These are phyloP conservation scores for Ferrisia virgata DNA, from an alignment of 2,888 invertebrate genomes.

Conservation along the genomic window DNA sequence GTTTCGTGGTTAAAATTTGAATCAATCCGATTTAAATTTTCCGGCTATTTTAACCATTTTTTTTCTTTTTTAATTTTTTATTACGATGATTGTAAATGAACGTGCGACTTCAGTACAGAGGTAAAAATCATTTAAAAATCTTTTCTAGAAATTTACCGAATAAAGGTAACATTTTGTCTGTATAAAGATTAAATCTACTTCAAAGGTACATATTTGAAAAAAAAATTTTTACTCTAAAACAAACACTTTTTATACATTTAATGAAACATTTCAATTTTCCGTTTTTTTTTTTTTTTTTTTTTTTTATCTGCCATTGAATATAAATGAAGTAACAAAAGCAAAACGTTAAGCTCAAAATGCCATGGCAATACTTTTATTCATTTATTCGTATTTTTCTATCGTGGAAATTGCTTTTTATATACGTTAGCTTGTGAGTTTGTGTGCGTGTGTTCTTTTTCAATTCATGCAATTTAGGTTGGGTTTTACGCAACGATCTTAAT, in stretches of 20 bases:
- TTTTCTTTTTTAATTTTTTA: no score
- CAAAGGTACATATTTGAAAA: neutral
- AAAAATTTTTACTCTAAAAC: neutral
- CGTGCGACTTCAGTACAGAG: no score
- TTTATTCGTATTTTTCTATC: slow-evolving; percentile 10
- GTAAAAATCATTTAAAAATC: no score
- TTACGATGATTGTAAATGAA: no score
- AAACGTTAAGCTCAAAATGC: neutral
- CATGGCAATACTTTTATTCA: neutral
- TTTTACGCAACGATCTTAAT: neutral
- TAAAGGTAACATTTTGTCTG: neutral
- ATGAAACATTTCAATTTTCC: slow-evolving; percentile 24
- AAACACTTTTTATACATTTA: neutral
- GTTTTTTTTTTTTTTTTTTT: neutral
- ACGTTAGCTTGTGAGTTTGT: neutral
- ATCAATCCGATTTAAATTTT: neutral
- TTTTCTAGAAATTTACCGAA: neutral
- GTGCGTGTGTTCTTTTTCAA: neutral
- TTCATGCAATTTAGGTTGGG: neutral
- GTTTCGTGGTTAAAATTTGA: neutral
- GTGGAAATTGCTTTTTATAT: neutral
- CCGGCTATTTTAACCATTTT: neutral
- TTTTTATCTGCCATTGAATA: neutral
- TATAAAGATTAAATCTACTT: neutral
- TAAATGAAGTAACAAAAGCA: neutral